phyloP scores from a whole-genome alignment of 2,113 vertebrate genomes.

The Lutjanus erythropterus region DNA sequence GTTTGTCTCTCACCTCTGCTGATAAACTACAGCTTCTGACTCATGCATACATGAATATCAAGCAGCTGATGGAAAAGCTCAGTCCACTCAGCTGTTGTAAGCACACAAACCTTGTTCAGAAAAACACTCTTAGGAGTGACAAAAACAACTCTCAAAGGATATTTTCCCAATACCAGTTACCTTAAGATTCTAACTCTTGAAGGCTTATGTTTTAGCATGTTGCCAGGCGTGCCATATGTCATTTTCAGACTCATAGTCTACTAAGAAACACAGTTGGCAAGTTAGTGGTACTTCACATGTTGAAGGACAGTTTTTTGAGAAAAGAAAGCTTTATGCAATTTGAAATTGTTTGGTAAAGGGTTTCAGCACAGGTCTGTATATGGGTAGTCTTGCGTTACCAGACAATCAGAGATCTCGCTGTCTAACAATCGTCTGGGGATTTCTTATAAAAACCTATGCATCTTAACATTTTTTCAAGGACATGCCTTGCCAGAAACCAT shows the following conservation, averaged over 20 bases:
- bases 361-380: neutral
- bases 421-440: no score
- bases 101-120: neutral
- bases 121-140: constrained; percentile 2
- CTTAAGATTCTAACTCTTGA: neutral
- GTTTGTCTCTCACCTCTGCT: constrained; percentile 49
- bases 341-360: neutral
- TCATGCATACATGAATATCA: constrained; percentile 72
- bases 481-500: no score
- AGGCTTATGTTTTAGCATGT: neutral
- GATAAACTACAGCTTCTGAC: constrained; percentile 58
- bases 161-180: neutral
- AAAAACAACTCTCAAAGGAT: neutral
- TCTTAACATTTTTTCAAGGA: no score
- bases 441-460: no score
- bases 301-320: neutral
- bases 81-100: constrained; percentile 37
- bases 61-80: constrained; percentile 47
- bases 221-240: neutral
- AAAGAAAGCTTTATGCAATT: neutral
- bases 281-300: neutral
- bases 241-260: neutral
- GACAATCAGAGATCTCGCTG: no score
- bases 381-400: no score
- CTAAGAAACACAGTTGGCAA: neutral